Evolutionary conservation across 2,113 vertebrate species (phyloP).

Genomic region (Perca schrenkii): DNA sequence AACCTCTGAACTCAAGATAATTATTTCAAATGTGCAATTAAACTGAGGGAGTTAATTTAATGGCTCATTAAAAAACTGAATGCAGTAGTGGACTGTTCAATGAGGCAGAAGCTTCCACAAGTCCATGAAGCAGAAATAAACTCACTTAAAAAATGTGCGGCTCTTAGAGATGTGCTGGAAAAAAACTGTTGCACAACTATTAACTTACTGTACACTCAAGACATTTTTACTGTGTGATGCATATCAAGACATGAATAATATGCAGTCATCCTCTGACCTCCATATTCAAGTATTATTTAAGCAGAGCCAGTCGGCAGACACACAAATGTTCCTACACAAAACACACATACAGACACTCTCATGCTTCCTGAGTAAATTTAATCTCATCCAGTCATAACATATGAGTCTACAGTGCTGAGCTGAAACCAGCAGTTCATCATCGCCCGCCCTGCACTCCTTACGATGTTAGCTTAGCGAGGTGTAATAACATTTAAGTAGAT

Average conservation of each 20-base stretch:
- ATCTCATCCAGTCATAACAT: conserved; percentile 65
- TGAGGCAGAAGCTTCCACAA: conserved; percentile 52
- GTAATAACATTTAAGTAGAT: conserved; percentile 72
- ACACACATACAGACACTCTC: conserved; percentile 4
- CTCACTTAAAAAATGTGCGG: conserved; percentile 29
- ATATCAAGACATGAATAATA: conserved; percentile 14
- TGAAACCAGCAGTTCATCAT: conserved; percentile 72
- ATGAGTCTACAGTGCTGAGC: conserved; percentile 44
- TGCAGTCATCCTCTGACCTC: conserved; percentile 15
- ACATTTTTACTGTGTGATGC: conserved; percentile 28
- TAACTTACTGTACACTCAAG: neutral
- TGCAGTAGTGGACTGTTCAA: conserved; percentile 50
- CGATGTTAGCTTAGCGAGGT: conserved; percentile 64
- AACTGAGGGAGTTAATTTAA: conserved; percentile 71
- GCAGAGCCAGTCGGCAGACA: neutral
- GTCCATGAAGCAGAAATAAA: conserved; percentile 51
- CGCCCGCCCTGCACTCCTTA: conserved; percentile 34
- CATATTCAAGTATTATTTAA: conserved; percentile 1
- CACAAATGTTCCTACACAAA: neutral
- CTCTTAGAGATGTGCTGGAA: conserved; percentile 27
- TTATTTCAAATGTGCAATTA: conserved; percentile 67
- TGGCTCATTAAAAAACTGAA: conserved; percentile 71
- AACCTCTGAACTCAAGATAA: conserved; percentile 53
- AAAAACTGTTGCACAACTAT: conserved; percentile 16
- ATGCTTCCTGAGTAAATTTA: conserved; percentile 51